These are phyloP conservation scores for Falco columbarius DNA, from an alignment of 2,797 vertebrate species.

Conservation along the genomic window DNA sequence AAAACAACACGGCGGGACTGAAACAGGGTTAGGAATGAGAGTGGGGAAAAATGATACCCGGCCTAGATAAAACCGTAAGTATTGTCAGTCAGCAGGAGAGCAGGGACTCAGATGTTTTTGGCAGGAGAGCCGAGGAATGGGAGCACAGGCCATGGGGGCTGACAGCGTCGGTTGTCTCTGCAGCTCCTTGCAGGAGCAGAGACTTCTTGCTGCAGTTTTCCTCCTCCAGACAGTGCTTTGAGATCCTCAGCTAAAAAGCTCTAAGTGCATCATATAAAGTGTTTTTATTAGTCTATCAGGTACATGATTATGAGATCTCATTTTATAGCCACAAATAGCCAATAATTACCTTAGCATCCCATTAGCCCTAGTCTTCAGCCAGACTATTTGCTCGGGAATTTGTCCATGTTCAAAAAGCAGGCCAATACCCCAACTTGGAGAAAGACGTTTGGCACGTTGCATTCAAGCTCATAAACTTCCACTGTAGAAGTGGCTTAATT, in stretches of 20 bases:
- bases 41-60: background rate
- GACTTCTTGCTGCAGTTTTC: background rate
- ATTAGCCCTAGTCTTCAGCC: constrained; percentile 23
- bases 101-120: constrained; percentile 25
- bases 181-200: background rate
- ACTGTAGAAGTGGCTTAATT: constrained; percentile 60
- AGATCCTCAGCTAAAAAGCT: constrained; percentile 26
- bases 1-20: constrained; percentile 35
- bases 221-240: constrained; percentile 20
- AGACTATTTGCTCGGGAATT: background rate
- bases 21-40: constrained; percentile 24
- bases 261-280: constrained; percentile 51
- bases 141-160: background rate
- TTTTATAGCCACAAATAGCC: constrained; percentile 52
- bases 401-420: background rate
- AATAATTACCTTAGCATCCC: constrained; percentile 48
- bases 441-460: background rate
- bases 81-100: constrained; percentile 40
- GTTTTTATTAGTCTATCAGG: constrained; percentile 60
- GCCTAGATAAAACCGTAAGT: constrained; percentile 19
- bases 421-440: background rate
- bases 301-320: constrained; percentile 7
- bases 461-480: constrained; percentile 47
- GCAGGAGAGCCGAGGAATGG: background rate
- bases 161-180: background rate